phyloP scores from a whole-genome alignment of 2,888 invertebrate genomes.

The Diploptera punctata region DNA sequence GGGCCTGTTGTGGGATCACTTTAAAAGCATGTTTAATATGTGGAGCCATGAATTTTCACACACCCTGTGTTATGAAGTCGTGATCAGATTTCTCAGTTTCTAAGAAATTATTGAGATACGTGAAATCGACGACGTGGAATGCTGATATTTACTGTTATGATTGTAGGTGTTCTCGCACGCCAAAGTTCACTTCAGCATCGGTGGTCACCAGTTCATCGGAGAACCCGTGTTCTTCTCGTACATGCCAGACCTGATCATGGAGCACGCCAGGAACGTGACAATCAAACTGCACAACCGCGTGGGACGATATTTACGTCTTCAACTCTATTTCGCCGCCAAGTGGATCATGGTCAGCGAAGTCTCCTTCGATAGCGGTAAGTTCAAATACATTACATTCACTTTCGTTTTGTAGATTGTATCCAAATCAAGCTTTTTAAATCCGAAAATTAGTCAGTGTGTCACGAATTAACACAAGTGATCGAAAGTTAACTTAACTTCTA shows the following conservation, averaged over 20 bases:
- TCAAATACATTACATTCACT: neutral
- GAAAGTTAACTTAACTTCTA: too few relatives aligned
- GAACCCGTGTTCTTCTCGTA: conserved; percentile 78
- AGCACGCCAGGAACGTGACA: conserved; percentile 81
- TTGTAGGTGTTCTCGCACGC: conserved; percentile 78
- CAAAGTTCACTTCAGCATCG: conserved; percentile 76
- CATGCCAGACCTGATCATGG: conserved; percentile 76
- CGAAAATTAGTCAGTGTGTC: too few relatives aligned
- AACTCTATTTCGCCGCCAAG: conserved; percentile 78
- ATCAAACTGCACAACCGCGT: conserved; percentile 79
- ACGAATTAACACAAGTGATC: too few relatives aligned
- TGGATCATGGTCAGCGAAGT: conserved; percentile 91
- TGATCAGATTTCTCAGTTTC: too few relatives aligned
- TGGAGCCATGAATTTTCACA: too few relatives aligned
- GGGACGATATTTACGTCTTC: conserved; percentile 75
- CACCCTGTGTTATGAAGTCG: too few relatives aligned
- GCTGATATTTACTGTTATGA: too few relatives aligned
- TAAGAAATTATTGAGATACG: too few relatives aligned
- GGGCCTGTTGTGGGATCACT: too few relatives aligned
- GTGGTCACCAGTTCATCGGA: conserved; percentile 72
- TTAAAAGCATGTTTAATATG: too few relatives aligned
- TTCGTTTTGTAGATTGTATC: neutral
- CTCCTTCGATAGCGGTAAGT: conserved; percentile 78
- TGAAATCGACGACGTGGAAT: too few relatives aligned
- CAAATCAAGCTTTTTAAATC: neutral